A percentile compares a stretch with the other conserved stretches of the same genome.
These are phyloP conservation scores for Leptestheria dahalacensis DNA, from an alignment of 1,140 invertebrate genomes.

Conservation along the genomic window DNA sequence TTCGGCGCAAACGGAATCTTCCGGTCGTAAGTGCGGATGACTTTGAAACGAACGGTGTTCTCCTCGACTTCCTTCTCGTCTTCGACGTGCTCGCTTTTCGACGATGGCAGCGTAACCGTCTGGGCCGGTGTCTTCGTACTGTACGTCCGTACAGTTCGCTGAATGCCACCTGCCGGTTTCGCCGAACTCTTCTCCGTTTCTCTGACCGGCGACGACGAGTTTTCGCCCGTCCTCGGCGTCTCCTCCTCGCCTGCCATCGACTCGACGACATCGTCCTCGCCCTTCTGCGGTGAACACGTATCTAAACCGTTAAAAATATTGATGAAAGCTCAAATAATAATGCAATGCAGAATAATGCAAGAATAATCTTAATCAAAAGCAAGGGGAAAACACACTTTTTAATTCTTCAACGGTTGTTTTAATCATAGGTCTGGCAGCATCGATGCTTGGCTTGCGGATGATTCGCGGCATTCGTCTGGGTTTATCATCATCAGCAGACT, in stretches of 20 bases:
- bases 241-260: no score
- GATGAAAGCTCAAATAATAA: no score
- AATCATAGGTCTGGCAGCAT: not conserved
- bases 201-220: not conserved
- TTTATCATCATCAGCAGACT: constrained; percentile 7
- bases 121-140: not conserved
- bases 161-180: not conserved
- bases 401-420: not conserved
- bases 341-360: no score
- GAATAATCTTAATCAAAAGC: no score
- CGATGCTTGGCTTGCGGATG: not conserved
- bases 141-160: not conserved
- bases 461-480: not conserved
- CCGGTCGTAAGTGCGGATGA: constrained; percentile 2
- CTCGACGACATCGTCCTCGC: no score
- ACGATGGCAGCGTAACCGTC: not conserved
- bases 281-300: no score
- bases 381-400: no score
- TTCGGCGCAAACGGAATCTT: not conserved
- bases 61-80: not conserved
- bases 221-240: no score
- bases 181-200: not conserved
- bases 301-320: no score
- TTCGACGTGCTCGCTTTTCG: not conserved
- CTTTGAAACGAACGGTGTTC: not conserved